These are phyloP conservation scores for Leucosticte australis DNA, from an alignment of 2,113 vertebrate genomes.

Conservation along the genomic window DNA sequence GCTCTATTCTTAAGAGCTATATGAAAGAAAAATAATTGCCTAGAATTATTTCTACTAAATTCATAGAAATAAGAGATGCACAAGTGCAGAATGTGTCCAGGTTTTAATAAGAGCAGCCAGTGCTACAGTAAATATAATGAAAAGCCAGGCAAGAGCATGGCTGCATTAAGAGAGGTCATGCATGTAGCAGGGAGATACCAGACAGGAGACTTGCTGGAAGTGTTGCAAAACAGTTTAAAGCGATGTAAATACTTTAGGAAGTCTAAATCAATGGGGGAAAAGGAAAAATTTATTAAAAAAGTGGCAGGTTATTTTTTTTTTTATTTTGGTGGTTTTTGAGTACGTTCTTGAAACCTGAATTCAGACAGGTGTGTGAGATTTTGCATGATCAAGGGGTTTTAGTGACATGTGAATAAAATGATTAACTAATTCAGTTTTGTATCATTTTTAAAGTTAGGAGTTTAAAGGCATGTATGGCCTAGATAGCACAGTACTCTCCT, in stretches of 20 bases:
- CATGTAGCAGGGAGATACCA: background rate
- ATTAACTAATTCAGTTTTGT: background rate
- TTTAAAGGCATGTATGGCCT: background rate
- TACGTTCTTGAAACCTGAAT: background rate
- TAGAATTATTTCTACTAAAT: background rate
- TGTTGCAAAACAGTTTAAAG: background rate
- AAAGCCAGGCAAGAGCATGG: background rate
- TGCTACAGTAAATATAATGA: background rate
- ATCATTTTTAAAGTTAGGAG: background rate
- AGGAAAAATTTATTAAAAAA: accelerated
- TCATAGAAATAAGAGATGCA: background rate
- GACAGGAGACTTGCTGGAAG: background rate
- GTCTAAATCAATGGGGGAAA: accelerated
- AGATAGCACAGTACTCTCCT: background rate
- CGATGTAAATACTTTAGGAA: background rate
- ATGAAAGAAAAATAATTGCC: background rate
- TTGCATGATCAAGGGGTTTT: background rate
- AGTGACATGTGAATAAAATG: background rate
- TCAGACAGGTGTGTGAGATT: background rate
- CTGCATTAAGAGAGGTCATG: background rate
- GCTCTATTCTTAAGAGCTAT: background rate
- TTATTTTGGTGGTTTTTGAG: background rate
- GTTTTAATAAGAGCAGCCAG: background rate
- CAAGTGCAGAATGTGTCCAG: accelerated
- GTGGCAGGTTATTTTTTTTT: background rate